Evolutionary conservation across 2,888 invertebrate genomes (phyloP).

Genomic region (Colletes collaris): DNA sequence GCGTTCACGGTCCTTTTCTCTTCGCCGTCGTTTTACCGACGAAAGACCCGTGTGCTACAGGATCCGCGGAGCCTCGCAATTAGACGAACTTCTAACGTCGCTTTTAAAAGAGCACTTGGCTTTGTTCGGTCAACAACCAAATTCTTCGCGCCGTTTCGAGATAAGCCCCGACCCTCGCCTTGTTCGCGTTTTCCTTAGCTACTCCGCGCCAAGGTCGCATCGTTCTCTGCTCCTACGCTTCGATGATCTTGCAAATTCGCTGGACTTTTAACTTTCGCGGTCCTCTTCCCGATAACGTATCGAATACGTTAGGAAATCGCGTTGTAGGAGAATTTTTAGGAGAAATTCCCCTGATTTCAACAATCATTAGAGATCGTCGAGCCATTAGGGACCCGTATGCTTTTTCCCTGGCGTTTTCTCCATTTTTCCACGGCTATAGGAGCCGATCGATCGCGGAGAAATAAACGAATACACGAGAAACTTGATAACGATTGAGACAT

Average conservation of each 20-base stretch:
- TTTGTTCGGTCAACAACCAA: slow-evolving; percentile 54
- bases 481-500: slow-evolving; percentile 21
- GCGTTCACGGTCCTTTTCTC: slow-evolving; percentile 28
- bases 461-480: slow-evolving; percentile 13
- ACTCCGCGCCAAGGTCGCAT: not conserved
- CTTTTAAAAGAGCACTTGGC: slow-evolving; percentile 56
- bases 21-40: slow-evolving; percentile 30
- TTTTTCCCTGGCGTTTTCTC: slow-evolving; percentile 19
- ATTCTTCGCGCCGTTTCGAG: slow-evolving; percentile 17
- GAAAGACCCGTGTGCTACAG: slow-evolving; percentile 48
- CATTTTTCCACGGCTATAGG: not conserved
- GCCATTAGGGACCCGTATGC: not conserved
- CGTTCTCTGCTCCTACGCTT: not conserved
- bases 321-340: no score
- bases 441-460: slow-evolving; percentile 16
- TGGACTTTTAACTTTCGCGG: no score
- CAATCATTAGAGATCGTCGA: not conserved
- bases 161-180: slow-evolving; percentile 1
- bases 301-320: not conserved
- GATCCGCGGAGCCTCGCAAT: slow-evolving; percentile 57
- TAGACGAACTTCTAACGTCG: slow-evolving; percentile 61
- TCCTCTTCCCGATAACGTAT: not conserved
- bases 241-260: not conserved
- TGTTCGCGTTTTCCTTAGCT: slow-evolving; percentile 6
- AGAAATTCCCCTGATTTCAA: no score